A percentile compares a stretch with the other conserved stretches of the same genome.
Evolutionary conservation across 2,113 vertebrate genomes (phyloP).

Genomic region (Oxyruncus cristatus): DNA sequence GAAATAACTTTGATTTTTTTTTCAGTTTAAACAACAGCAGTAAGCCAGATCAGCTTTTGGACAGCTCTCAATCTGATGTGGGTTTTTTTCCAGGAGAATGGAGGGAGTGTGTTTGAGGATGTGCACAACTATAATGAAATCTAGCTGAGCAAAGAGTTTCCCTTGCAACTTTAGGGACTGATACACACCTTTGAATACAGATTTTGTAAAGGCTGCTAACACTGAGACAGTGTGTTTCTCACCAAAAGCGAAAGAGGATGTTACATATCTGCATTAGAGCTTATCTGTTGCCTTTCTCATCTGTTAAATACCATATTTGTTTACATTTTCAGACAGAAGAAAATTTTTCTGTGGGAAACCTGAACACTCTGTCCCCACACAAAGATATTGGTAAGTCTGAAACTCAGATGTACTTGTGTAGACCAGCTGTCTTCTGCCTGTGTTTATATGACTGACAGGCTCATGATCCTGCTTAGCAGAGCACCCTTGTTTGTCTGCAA

Average conservation of each 20-base stretch:
- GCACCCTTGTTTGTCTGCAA: not conserved
- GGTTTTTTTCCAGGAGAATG: not conserved
- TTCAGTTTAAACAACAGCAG: not conserved
- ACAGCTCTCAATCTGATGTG: not conserved
- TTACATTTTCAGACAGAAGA: constrained; percentile 68
- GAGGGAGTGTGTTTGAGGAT: not conserved
- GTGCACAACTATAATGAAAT: not conserved
- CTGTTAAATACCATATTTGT: constrained; percentile 35
- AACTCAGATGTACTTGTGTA: not conserved
- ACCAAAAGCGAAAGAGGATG: not conserved
- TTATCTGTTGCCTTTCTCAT: not conserved
- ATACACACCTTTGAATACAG: not conserved
- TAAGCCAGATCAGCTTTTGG: not conserved
- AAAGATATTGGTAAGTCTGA: constrained; percentile 75
- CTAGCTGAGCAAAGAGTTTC: not conserved
- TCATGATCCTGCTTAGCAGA: not conserved
- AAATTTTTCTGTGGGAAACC: constrained; percentile 51
- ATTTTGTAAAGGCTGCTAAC: not conserved
- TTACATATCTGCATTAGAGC: not conserved
- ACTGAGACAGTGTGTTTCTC: not conserved
- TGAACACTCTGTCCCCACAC: constrained; percentile 62
- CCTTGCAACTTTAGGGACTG: not conserved
- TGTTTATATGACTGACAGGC: not conserved
- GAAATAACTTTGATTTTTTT: not conserved
- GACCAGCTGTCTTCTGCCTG: not conserved